These are phyloP conservation scores for Bufo gargarizans DNA, from an alignment of 2,113 vertebrate genomes.

Conservation along the genomic window DNA sequence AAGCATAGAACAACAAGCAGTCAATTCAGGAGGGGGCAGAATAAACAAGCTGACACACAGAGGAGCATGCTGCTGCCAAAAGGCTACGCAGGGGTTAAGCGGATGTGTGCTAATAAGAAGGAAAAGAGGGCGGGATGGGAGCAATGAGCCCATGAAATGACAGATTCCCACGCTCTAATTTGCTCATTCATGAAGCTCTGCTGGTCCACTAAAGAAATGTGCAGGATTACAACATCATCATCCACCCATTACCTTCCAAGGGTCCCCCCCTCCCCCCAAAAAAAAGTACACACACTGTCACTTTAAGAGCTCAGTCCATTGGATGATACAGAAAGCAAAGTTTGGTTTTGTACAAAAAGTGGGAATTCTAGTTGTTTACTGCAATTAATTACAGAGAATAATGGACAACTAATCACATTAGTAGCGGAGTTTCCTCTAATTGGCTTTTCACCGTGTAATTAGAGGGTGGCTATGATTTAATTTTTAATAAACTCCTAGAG, in stretches of 20 bases:
- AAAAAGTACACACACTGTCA: not conserved
- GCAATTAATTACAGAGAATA: slow-evolving; percentile 13
- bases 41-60: slow-evolving; percentile 25
- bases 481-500: slow-evolving; percentile 21
- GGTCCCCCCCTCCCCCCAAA: not conserved
- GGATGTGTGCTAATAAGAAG: not conserved
- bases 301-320: not conserved
- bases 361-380: too few relatives aligned
- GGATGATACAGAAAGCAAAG: too few relatives aligned
- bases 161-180: slow-evolving; percentile 57
- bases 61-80: slow-evolving; percentile 33
- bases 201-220: slow-evolving; percentile 13
- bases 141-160: slow-evolving; percentile 53
- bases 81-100: slow-evolving; percentile 26
- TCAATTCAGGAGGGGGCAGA: slow-evolving; percentile 49
- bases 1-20: not conserved
- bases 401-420: slow-evolving; percentile 16
- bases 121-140: slow-evolving; percentile 43
- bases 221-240: not conserved
- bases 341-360: too few relatives aligned
- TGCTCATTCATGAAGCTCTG: slow-evolving; percentile 54
- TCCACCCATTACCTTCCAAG: not conserved
- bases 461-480: slow-evolving; percentile 1
- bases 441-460: slow-evolving; percentile 35
- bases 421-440: not conserved